phyloP scores from a whole-genome alignment of 1,140 invertebrate genomes.

The Drosophila kepulauana region DNA sequence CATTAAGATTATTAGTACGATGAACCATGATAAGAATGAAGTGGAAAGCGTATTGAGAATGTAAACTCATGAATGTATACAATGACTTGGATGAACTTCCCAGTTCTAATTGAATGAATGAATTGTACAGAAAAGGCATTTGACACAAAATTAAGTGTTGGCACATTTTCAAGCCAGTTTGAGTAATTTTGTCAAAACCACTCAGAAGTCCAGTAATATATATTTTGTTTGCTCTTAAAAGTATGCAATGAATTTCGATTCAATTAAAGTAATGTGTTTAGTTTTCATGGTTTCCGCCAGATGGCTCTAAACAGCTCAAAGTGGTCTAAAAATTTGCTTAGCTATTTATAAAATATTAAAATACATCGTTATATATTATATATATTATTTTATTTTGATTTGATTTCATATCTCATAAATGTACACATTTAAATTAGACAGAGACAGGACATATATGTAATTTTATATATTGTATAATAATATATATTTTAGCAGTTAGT shows the following conservation, averaged over 20 bases:
- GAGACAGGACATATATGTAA: conserved; percentile 66
- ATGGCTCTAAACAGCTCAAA: neutral
- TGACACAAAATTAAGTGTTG: neutral
- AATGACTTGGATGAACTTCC: neutral
- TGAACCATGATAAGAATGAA: conserved; percentile 2
- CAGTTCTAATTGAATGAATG: no score
- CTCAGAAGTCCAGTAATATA: neutral
- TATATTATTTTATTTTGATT: conserved; percentile 74
- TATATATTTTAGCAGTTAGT: conserved; percentile 57
- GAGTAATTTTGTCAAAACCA: neutral
- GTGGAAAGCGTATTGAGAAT: no score
- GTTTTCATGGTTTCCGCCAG: neutral
- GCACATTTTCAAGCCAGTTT: neutral
- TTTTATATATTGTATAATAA: conserved; percentile 57
- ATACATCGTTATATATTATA: conserved; percentile 5
- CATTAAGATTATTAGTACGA: neutral
- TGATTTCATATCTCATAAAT: conserved; percentile 77
- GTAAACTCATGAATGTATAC: no score
- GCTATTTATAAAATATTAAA: neutral
- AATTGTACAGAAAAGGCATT: no score
- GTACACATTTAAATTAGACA: conserved; percentile 82
- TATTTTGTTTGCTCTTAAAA: neutral
- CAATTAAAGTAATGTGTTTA: neutral
- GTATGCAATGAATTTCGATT: neutral
- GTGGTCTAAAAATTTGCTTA: neutral